phyloP scores from a whole-genome alignment of 2,888 invertebrate species.

The Limnephilus marmoratus region DNA sequence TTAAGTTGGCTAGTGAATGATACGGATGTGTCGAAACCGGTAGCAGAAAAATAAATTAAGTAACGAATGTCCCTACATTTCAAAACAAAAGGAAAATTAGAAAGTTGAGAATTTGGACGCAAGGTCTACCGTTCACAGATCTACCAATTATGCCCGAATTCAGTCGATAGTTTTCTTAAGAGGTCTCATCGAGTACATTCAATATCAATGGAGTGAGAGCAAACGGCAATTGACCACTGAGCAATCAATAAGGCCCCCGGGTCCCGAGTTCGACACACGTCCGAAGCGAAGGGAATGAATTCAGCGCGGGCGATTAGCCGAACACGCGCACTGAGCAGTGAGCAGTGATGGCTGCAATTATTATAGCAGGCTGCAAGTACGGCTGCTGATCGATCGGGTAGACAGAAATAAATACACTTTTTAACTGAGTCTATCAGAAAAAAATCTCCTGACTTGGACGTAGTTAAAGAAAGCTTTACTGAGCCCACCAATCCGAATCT shows the following conservation, averaged over 20 bases:
- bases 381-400: neutral
- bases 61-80: too few relatives aligned
- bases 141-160: too few relatives aligned
- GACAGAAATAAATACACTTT: neutral
- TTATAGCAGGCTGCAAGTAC: neutral
- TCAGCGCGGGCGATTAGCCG: slow-evolving; percentile 24
- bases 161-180: neutral
- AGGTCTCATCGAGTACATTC: neutral
- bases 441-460: neutral
- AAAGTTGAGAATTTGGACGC: too few relatives aligned
- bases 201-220: neutral
- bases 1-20: too few relatives aligned
- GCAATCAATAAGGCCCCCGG: slow-evolving; percentile 27
- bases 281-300: neutral
- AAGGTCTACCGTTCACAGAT: too few relatives aligned
- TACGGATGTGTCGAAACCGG: too few relatives aligned
- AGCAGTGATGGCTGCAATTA: slow-evolving; percentile 24
- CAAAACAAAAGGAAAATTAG: too few relatives aligned
- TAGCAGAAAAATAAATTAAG: too few relatives aligned
- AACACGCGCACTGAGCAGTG: neutral
- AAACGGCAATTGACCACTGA: slow-evolving; percentile 4
- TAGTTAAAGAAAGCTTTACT: neutral
- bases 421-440: neutral
- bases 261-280: slow-evolving; percentile 24
- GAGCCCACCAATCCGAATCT: neutral